Evolutionary conservation across 2,113 vertebrate genomes (phyloP).

Genomic region (Lycaon pictus): DNA sequence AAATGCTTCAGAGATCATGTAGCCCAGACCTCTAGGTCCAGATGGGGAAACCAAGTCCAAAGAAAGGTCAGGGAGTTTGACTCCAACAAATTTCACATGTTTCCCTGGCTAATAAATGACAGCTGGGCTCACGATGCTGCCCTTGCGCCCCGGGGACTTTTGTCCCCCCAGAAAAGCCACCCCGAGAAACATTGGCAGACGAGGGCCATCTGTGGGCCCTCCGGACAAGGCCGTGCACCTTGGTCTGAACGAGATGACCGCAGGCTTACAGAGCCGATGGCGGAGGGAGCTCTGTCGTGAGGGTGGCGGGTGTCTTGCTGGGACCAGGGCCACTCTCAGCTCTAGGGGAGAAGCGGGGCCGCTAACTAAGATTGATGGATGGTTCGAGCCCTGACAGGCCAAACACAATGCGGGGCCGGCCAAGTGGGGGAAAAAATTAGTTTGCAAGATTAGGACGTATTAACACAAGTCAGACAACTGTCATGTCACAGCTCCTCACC

Average conservation of each 20-base stretch:
- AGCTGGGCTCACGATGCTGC: neutral
- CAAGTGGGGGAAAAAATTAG: conserved; percentile 76
- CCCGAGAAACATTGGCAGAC: conserved; percentile 53
- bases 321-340: conserved; percentile 1
- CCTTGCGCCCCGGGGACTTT: neutral
- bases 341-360: neutral
- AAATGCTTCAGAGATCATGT: neutral
- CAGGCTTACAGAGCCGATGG: conserved; percentile 51
- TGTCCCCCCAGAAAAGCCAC: neutral
- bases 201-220: conserved; percentile 48
- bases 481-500: conserved; percentile 80
- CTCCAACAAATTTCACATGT: conserved; percentile 40
- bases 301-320: neutral
- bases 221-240: conserved; percentile 12
- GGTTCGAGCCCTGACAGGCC: conserved; percentile 62
- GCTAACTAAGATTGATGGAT: conserved; percentile 80
- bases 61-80: neutral
- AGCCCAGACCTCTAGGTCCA: neutral
- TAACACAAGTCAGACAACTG: conserved; percentile 82
- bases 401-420: conserved; percentile 69
- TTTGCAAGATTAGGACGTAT: conserved; percentile 81
- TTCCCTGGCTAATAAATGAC: conserved; percentile 27
- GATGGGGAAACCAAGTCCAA: conserved; percentile 7
- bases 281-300: conserved; percentile 46
- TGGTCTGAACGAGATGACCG: neutral